Conservation (phyloP, 92 coral and sea anemone species). For the Bergia sp. region DNA sequence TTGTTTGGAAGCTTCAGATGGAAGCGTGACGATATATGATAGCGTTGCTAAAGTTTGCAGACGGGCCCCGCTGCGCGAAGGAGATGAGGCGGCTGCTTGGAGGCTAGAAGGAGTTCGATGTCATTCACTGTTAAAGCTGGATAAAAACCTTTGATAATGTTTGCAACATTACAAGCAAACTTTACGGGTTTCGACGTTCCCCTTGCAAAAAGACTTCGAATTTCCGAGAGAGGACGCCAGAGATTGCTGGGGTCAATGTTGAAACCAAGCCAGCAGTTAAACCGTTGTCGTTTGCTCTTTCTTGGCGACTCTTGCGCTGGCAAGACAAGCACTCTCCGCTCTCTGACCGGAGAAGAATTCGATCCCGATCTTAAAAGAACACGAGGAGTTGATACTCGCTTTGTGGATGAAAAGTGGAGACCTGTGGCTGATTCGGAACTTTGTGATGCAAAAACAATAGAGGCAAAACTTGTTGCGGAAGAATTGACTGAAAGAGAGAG, state of each 20-base stretch:
- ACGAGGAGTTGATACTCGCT: background rate
- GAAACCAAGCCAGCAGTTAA: background rate
- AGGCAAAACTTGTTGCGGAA: background rate
- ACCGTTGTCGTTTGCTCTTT: background rate
- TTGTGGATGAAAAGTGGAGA: constrained; percentile 2
- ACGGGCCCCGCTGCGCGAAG: too few species aligned
- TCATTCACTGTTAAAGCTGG: too few species aligned
- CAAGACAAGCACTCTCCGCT: background rate
- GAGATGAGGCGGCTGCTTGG: too few species aligned
- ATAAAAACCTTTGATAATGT: background rate
- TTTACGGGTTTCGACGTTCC: background rate
- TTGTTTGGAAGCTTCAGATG: too few species aligned
- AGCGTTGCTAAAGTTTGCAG: too few species aligned
- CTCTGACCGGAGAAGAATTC: background rate
- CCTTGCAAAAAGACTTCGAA: background rate
- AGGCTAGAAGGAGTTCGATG: too few species aligned
- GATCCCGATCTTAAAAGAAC: background rate
- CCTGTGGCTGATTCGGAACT: background rate
- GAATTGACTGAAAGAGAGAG: background rate
- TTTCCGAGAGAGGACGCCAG: background rate
- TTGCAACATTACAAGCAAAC: background rate
- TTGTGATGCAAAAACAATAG: background rate
- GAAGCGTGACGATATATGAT: too few species aligned
- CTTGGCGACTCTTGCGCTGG: constrained; percentile 9
- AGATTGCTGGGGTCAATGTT: background rate